These are phyloP conservation scores for Lucifuga dentata DNA, from an alignment of 2,113 vertebrate genomes.

Conservation along the genomic window DNA sequence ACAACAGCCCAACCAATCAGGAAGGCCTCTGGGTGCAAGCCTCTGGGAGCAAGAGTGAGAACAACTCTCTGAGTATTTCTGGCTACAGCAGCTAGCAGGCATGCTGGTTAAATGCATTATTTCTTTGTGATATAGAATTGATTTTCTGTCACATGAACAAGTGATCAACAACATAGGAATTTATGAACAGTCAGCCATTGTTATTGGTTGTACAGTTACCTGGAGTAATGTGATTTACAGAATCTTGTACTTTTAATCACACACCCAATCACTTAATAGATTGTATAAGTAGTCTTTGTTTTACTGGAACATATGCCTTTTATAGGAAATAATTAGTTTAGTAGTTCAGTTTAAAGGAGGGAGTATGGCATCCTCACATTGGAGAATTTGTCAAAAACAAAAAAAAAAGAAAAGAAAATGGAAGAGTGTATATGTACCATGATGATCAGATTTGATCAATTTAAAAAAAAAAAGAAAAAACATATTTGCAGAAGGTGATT, in stretches of 20 bases:
- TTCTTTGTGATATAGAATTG: background rate
- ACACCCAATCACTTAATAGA: background rate
- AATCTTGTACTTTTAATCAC: background rate
- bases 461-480: background rate
- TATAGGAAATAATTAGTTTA: too few species aligned
- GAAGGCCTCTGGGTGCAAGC: conserved; percentile 16
- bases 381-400: too few species aligned
- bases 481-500: too few species aligned
- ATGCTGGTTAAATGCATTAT: background rate
- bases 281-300: background rate
- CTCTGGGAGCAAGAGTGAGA: conserved; percentile 38
- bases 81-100: background rate
- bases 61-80: conserved; percentile 15
- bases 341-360: too few species aligned
- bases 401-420: too few species aligned
- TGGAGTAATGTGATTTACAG: conserved; percentile 5
- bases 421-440: too few species aligned
- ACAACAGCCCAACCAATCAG: conserved; percentile 75
- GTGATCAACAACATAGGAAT: too few species aligned
- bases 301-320: background rate
- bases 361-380: too few species aligned
- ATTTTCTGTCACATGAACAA: too few species aligned
- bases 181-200: background rate
- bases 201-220: background rate
- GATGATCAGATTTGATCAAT: too few species aligned